A percentile compares a stretch with the other conserved stretches of the same genome.
phyloP scores from a whole-genome alignment of 2,113 vertebrate genomes.

The Platysternon megacephalum region DNA sequence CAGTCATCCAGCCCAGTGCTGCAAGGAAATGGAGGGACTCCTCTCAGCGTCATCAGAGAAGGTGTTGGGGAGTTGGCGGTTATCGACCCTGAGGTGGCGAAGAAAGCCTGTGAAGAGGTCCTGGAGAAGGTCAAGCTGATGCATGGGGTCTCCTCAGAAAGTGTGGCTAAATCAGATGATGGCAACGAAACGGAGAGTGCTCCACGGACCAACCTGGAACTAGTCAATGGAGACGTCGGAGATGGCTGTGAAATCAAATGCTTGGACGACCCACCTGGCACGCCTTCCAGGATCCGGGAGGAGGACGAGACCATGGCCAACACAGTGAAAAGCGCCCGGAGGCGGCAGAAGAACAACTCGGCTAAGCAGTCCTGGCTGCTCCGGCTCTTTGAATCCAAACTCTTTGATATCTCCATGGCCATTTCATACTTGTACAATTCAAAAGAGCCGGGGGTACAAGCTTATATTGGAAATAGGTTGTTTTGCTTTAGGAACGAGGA shows the following conservation, averaged over 20 bases:
- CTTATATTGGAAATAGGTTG: conserved; percentile 95
- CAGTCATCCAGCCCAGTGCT: neutral
- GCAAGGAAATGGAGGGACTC: conserved; percentile 72
- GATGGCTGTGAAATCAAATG: conserved; percentile 65
- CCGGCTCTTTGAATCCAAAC: conserved; percentile 94
- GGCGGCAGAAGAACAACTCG: conserved; percentile 87
- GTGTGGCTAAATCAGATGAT: rapidly evolving
- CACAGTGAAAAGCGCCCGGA: conserved; percentile 80
- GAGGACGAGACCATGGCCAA: conserved; percentile 69
- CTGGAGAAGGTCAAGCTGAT: conserved; percentile 90
- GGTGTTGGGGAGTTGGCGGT: conserved; percentile 85
- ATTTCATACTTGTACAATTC: conserved; percentile 97
- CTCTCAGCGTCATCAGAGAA: conserved; percentile 88
- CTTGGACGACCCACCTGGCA: conserved; percentile 16
- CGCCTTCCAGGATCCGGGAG: conserved; percentile 71
- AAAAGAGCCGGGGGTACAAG: conserved; percentile 96
- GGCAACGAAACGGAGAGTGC: neutral
- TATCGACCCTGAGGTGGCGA: conserved; percentile 91
- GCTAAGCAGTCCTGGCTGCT: conserved; percentile 96
- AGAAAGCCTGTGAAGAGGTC: conserved; percentile 91
- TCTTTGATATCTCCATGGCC: conserved; percentile 98
- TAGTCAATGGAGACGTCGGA: conserved; percentile 74
- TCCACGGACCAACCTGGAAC: neutral
- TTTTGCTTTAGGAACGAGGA: conserved; percentile 93
- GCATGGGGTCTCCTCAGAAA: conserved; percentile 41